Base-by-base conservation (phyloP, 23 tunicate genomes). In the Clavelina lepadiformis region DNA sequence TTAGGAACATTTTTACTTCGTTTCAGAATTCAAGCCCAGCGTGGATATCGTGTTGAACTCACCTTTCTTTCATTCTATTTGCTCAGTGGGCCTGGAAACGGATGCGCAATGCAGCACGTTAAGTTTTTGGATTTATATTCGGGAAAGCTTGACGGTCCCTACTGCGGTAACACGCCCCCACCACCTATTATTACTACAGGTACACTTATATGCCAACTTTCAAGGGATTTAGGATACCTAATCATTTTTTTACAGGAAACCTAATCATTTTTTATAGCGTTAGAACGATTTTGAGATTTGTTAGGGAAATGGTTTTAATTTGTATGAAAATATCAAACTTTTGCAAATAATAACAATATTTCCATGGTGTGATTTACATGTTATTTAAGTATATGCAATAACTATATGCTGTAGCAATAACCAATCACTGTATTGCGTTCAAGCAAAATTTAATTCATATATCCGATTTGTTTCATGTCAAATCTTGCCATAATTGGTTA, bases 101-200 rank as follows among this genome's bases (percentile, higher is more conserved):
- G 5, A 19, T 78, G 84, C 61, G 13, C 32, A 25, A 28, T 31
- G 3, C 84, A 78, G 28, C 56, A 78, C 19, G 3, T 68, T 2
- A 68, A 19, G 27, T 24, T 78, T 2, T 26, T 28, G 2, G 84
- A 78, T 27, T 21, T 57, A 5, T 64, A 44, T 11, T 68, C 84
- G 32, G 75, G 75, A 45, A 45, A 68, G 6, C 19, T 51, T 46
- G 84, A 78, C 44, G 84, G 84, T 7, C 84, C 67, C 31, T 78
- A 78, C 35, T 78, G 84, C 28, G 84, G 84, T 24, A 78, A 78
- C 51, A 78, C 84, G 3, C 54, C 1, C 1, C 84, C 84, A 6
- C 82, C 82, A 18, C 31, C 13, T 6, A 26, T 36, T 11, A 38
- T 76, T 15, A 65, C 82, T 1, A 51, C 82, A 32, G 82, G 82